These are phyloP conservation scores for Andrena camellia DNA, from an alignment of 2,888 invertebrate genomes.

Conservation along the genomic window DNA sequence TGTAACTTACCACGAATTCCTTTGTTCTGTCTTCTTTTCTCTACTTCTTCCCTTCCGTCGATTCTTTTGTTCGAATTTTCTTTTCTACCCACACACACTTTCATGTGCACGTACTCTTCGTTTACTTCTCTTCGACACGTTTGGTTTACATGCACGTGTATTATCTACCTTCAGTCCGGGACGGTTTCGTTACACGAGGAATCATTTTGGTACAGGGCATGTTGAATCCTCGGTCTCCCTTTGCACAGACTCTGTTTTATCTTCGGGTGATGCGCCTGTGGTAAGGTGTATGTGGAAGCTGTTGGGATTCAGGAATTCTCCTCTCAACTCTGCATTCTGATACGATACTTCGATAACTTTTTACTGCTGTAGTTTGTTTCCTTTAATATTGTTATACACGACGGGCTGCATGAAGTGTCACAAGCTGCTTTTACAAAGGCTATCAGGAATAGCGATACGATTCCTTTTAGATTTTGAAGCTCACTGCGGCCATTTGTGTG, in stretches of 20 bases:
- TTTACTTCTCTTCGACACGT: slow-evolving; percentile 34
- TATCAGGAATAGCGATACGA: neutral
- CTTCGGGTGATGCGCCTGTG: slow-evolving; percentile 10
- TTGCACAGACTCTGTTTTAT: slow-evolving; percentile 41
- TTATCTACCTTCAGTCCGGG: slow-evolving; percentile 35
- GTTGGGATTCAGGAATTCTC: slow-evolving; percentile 32
- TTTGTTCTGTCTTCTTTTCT: neutral
- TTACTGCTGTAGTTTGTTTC: slow-evolving; percentile 3
- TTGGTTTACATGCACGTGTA: slow-evolving; percentile 52
- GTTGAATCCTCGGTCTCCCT: slow-evolving; percentile 37
- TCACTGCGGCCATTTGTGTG: neutral
- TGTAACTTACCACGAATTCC: neutral
- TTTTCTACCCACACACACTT: slow-evolving; percentile 11
- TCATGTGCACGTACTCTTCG: slow-evolving; percentile 43
- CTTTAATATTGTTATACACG: neutral
- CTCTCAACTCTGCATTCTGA: slow-evolving; percentile 30
- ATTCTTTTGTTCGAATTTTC: slow-evolving; percentile 18
- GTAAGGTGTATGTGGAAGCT: slow-evolving; percentile 42
- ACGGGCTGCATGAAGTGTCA: neutral
- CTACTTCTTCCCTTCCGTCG: neutral
- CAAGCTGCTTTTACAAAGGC: neutral
- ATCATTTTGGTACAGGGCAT: slow-evolving; percentile 50
- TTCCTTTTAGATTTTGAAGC: neutral
- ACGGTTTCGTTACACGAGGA: slow-evolving; percentile 42
- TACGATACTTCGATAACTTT: slow-evolving; percentile 9